Conservation (phyloP, 2,888 invertebrate genomes). For the Hofmannophila pseudospretella region DNA sequence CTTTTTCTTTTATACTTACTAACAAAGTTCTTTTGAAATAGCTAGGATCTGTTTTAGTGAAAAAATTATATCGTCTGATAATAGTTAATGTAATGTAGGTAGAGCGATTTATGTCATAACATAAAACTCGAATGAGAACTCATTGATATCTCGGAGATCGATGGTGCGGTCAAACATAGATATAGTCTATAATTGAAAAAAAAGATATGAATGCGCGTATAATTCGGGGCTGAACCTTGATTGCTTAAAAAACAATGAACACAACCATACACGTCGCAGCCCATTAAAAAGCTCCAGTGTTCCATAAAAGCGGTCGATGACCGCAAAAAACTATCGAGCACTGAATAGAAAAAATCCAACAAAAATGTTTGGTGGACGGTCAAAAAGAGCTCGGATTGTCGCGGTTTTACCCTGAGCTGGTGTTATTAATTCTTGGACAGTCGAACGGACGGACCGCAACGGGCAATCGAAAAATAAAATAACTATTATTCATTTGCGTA, state of each 20-base stretch:
- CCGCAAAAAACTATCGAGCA: constrained; percentile 71
- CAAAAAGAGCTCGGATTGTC: constrained; percentile 71
- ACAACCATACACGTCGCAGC: constrained; percentile 5
- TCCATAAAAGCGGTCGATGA: constrained; percentile 38
- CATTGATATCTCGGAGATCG: no score
- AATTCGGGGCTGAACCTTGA: background rate
- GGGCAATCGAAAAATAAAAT: constrained; percentile 72
- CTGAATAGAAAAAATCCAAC: constrained; percentile 55
- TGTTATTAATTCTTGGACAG: constrained; percentile 73
- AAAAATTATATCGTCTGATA: no score
- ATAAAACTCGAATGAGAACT: no score
- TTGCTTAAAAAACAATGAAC: constrained; percentile 4
- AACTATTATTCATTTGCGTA: constrained; percentile 68
- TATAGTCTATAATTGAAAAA: no score
- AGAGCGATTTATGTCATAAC: no score
- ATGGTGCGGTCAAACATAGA: no score
- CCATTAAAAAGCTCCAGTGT: constrained; percentile 27
- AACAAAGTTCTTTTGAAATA: no score
- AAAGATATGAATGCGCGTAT: no score
- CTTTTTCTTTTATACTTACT: no score
- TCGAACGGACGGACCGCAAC: constrained; percentile 55
- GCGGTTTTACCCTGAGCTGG: constrained; percentile 53
- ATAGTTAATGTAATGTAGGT: no score
- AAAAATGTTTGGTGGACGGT: constrained; percentile 43
- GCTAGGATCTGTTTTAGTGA: no score